phyloP scores from a whole-genome alignment of 2,113 vertebrate genomes.

The Indicator indicator region DNA sequence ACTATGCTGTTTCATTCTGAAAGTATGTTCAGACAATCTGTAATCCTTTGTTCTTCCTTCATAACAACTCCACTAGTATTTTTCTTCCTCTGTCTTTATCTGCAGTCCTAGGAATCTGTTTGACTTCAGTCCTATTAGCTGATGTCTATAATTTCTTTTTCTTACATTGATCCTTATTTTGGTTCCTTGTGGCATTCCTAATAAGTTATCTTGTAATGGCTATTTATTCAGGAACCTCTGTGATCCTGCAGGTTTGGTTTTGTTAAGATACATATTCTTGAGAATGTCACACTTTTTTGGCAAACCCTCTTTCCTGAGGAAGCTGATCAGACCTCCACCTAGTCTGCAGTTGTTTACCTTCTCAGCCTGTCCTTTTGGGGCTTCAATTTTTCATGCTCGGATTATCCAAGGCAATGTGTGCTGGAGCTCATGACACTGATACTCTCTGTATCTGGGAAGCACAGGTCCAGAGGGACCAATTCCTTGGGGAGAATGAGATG shows the following conservation, averaged over 20 bases:
- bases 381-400: background rate
- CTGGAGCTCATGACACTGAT: background rate
- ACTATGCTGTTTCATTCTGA: background rate
- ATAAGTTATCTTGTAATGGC: background rate
- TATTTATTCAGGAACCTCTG: background rate
- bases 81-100: background rate
- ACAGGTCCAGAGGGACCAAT: accelerated
- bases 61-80: background rate
- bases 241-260: background rate
- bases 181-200: background rate
- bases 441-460: background rate
- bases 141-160: background rate
- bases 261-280: background rate
- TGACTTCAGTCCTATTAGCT: background rate
- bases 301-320: background rate
- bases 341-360: background rate
- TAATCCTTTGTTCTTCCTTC: background rate
- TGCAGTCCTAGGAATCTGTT: background rate
- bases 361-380: background rate
- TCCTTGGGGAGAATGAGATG: background rate
- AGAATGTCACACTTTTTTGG: background rate
- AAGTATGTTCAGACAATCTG: background rate
- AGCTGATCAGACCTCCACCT: background rate
- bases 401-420: background rate
- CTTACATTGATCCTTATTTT: background rate